Evolutionary conservation across 2,888 invertebrate species (phyloP), one percentile per base, ranked within the genome.

Genomic region (Caenorhabditis wallacei): DNA sequence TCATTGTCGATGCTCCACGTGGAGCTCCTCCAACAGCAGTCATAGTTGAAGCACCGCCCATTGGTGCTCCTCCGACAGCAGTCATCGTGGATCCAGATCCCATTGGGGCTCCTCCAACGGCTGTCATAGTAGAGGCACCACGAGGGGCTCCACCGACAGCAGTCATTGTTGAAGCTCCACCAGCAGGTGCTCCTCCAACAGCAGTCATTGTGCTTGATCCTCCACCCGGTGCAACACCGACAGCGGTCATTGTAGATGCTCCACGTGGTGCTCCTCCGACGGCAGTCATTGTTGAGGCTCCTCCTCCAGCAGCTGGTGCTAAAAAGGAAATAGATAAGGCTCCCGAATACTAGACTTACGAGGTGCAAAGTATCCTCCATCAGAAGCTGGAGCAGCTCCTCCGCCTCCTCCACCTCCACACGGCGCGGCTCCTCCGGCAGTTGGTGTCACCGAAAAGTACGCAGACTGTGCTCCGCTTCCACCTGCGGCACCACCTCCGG

Each of bases 401-500:
- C 43, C 63, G 16, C 53, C 57, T 20, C 57, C 70, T 20, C 57
- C 71, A 22, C 59, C 71, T 48, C 46, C 61, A 26, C 37, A 20
- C 16, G 46, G 20, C 20, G 70, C 40, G 1, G n/a, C 24, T 69
- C 76, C 76, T 59, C 69, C 76, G 8, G 18, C 74, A 54, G 59
- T 48, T 22, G 61, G 51, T 35, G 37, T 43, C 10, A 78, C 78
- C 4, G 61, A 51, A 20, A 69, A 74, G 66, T 75, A 83, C 0
- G 80, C 80, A 16, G 72, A 83, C 37, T 64, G 57, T 13, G 81
- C 75, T 51, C 76, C 30, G 30, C 30, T 30, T 30, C 30, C 81
- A 46, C 80, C 76, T 13, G 69, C 80, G 13, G 54, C 78, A 26
- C 85, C 84, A 48, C 79, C 83, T 54, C 79, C 83, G 57, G 86